Evolutionary conservation across 2,797 vertebrate species (phyloP), one percentile per base, ranked within the genome.

Genomic region (Eospalax fontanierii): DNA sequence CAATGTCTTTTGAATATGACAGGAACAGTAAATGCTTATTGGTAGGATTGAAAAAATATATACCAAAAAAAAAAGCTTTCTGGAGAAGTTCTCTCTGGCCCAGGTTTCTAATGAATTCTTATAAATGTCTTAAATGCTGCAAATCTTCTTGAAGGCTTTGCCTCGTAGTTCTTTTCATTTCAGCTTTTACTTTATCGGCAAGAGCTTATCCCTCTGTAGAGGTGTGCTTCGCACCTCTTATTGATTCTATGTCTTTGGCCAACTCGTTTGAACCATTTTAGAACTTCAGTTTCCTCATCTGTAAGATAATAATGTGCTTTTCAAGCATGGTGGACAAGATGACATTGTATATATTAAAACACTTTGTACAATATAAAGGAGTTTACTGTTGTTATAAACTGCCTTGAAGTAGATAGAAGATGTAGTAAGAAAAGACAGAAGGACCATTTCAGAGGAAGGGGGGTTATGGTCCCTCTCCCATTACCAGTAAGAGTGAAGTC

Each of bases 201-300:
- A 76, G 40, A n/a, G 63, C 35, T 80, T 54, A 38, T 15, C 59
- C 61, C 54, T 22, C 11, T 3, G 2, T 19, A n/a, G 8, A 46
- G 33, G 71, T 46, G 10, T 66, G 82, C 35, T 46, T 26, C 28
- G 28, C 1, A 4, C 24, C 22, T 86, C 38, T 14, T 66, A 24
- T 71, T 79, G 78, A 35, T 8, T 18, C 18, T 76, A 16, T 96
- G 78, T 91, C 3, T 0, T 83, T 91, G 94, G 38, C 92, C 94
- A 86, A 90, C 80, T 90, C 95, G 11, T n/a, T 78, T 26, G 50
- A 92, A 73, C 68, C 22, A n/a, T 95, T 86, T 57, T 2, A 89
- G 91, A 93, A 78, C 92, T 93, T 92, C 70, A 46, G 21, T 87
- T 93, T 92, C 24, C 68, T 97, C 81, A 68, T 93, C 80, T 97